These are phyloP conservation scores for Pollachius pollachius DNA, from an alignment of 2,113 vertebrate species.

Conservation along the genomic window DNA sequence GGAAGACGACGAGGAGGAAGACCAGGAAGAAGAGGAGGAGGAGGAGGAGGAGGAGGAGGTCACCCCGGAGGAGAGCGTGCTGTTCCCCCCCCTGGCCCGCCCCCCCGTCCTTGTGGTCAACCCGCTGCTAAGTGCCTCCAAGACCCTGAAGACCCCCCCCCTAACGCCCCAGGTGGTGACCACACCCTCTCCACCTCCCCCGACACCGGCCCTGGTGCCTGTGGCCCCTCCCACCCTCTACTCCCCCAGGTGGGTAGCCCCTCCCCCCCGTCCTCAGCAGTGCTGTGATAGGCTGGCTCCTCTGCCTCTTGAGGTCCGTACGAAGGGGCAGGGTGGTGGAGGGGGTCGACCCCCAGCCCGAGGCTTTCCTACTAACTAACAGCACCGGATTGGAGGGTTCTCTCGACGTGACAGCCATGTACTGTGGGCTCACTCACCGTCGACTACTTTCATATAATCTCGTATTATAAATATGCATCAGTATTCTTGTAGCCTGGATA, in stretches of 20 bases:
- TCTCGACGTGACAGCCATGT: too few species aligned
- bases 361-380: too few species aligned
- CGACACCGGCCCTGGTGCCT: conserved; percentile 26
- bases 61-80: too few species aligned
- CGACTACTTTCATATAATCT: neutral
- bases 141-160: conserved; percentile 73
- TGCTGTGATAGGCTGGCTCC: neutral
- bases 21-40: conserved; percentile 6
- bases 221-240: conserved; percentile 59
- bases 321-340: too few species aligned
- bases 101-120: conserved; percentile 51
- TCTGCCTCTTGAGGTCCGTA: neutral
- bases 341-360: too few species aligned
- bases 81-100: neutral
- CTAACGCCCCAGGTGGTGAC: conserved; percentile 71
- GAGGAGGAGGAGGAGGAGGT: too few species aligned
- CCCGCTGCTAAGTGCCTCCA: conserved; percentile 75
- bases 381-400: too few species aligned
- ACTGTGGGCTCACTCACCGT: too few species aligned
- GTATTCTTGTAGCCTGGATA: too few species aligned
- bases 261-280: neutral
- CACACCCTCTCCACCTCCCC: conserved; percentile 28
- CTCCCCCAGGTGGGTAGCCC: conserved; percentile 65
- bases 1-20: conserved; percentile 28
- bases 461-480: neutral